These are phyloP conservation scores for Cephalopterus ornatus DNA, from an alignment of 2,113 vertebrate species.

Conservation along the genomic window DNA sequence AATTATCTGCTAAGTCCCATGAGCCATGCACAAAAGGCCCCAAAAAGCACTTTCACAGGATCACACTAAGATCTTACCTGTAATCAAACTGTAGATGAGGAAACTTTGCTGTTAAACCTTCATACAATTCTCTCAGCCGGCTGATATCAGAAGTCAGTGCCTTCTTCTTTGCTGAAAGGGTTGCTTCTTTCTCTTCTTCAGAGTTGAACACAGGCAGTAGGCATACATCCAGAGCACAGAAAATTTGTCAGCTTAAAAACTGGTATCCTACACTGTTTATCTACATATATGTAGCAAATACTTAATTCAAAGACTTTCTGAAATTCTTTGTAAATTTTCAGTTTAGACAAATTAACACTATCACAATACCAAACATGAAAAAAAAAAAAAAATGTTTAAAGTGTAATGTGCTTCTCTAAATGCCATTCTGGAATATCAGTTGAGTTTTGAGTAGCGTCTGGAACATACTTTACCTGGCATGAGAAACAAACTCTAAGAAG, in stretches of 20 bases:
- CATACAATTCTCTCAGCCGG: conserved; percentile 78
- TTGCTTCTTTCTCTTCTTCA: conserved; percentile 85
- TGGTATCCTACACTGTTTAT: background rate
- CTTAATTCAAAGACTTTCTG: background rate
- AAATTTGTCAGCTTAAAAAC: background rate
- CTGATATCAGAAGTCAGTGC: conserved; percentile 74
- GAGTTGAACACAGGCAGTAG: background rate
- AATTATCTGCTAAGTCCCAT: background rate
- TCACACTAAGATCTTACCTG: conserved; percentile 72
- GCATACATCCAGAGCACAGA: background rate
- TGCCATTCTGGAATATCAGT: background rate
- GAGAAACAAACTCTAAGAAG: background rate
- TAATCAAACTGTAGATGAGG: conserved; percentile 91
- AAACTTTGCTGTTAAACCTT: conserved; percentile 83
- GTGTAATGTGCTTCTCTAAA: background rate
- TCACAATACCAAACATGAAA: background rate
- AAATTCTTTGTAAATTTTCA: background rate
- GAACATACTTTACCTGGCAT: background rate
- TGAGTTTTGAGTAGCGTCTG: background rate
- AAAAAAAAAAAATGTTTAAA: background rate
- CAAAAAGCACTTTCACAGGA: background rate
- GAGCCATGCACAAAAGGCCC: background rate
- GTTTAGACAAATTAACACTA: background rate
- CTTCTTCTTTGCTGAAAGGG: conserved; percentile 78
- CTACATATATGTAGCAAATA: background rate